Conservation (phyloP, 2,113 vertebrate species). For the Fulmarus glacialis region DNA sequence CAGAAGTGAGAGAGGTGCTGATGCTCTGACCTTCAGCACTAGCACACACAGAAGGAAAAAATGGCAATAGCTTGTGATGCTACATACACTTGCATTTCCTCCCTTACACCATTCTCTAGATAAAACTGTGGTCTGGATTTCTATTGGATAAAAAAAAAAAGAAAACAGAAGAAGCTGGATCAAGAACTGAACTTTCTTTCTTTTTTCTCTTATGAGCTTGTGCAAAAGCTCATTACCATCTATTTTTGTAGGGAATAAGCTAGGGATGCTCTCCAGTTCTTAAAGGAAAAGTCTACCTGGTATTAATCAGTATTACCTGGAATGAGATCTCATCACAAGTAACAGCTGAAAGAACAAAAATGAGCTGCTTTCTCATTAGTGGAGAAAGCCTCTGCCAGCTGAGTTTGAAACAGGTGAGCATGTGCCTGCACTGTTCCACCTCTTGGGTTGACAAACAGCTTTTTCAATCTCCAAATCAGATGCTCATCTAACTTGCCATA, state of each 20-base stretch:
- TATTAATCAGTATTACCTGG: background rate
- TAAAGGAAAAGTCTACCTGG: background rate
- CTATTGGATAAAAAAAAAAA: background rate
- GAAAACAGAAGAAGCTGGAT: background rate
- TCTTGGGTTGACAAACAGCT: background rate
- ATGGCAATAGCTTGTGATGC: background rate
- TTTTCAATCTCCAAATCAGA: background rate
- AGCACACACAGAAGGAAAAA: background rate
- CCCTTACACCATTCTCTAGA: background rate
- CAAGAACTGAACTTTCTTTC: background rate
- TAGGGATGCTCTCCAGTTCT: background rate
- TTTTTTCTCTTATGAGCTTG: background rate
- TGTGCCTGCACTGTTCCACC: background rate
- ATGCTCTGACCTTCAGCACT: background rate
- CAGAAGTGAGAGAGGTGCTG: background rate
- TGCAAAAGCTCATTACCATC: background rate
- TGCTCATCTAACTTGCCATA: background rate
- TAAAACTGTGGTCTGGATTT: background rate
- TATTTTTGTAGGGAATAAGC: background rate
- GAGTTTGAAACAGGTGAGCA: background rate
- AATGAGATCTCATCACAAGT: background rate
- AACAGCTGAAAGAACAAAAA: background rate
- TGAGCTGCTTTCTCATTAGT: background rate
- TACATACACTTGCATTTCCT: background rate
- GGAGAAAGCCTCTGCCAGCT: background rate